Base-by-base conservation (phyloP, 2,797 vertebrate genomes). In the Lepus oiostolus region DNA sequence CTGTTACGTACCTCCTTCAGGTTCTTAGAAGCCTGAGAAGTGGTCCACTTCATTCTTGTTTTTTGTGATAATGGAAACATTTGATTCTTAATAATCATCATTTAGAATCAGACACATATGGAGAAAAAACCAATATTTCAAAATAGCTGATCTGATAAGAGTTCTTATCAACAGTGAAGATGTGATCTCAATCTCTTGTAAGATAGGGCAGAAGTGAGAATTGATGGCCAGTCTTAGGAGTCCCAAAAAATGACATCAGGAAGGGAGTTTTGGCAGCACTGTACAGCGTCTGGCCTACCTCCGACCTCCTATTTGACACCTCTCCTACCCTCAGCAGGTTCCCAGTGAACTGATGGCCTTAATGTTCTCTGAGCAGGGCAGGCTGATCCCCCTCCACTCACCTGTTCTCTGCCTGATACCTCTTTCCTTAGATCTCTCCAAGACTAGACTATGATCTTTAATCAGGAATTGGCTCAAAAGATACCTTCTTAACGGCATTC, bases 21-120 rank as follows among this genome's bases (percentile, higher is more conserved):
- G 17, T 11, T 89, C 24, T 83, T 65, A 74, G 5, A 72, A 87
- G 2, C 38, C 35, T 54, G 63, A 8, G 26, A 65, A 13, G 72
- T 4, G 10, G 7, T 21, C 35, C 11, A 38, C 77, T 95, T 47
- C 13, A 21, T 60, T 60, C 50, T 80, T 88, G 58, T 54, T 72
- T 21, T 86, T 54, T 86, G 17, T 88, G 38, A 83, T 60, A 79
- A 89, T 71, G 24, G 14, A 93, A 83, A 85, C 74, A 75, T 87
- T n/a, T 87, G 8, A 93, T 2, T 2, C 10, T 92, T 94, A 82
- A 42, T 89, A 38, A 62, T 54, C 92, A 38, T 60, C 80, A 81
- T 63, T 81, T 77, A 91, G 42, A 26, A 92, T 5, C 77, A 77
- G 14, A 70, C 5, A 68, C 21, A 88, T 7, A 77, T 2, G 62